A percentile compares a stretch with the other conserved stretches of the same genome.
Evolutionary conservation across 2,888 invertebrate genomes (phyloP).

Genomic region (Notodonta ziczac): DNA sequence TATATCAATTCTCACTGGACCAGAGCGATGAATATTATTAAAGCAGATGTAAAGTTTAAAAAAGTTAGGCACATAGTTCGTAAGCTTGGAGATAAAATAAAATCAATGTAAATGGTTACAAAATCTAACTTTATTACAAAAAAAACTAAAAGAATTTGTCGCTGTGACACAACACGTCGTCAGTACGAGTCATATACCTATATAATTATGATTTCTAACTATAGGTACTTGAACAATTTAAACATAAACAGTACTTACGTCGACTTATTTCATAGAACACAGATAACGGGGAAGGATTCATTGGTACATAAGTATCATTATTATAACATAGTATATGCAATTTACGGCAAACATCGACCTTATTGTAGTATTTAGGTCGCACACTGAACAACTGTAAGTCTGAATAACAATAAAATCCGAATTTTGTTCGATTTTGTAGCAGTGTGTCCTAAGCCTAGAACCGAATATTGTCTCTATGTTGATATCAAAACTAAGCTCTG

Average conservation of each 20-base stretch:
- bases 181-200: background rate
- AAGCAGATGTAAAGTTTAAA: too few species aligned
- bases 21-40: too few species aligned
- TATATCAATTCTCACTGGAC: too few species aligned
- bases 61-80: background rate
- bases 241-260: background rate
- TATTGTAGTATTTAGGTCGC: too few species aligned
- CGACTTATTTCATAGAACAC: background rate
- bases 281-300: background rate
- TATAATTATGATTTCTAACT: background rate
- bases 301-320: background rate
- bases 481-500: too few species aligned
- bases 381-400: too few species aligned
- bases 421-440: too few species aligned
- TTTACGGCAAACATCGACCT: too few species aligned
- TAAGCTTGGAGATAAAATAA: conserved; percentile 15
- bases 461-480: too few species aligned
- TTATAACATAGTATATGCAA: too few species aligned
- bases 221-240: background rate
- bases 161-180: background rate
- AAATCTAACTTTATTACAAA: conserved; percentile 54
- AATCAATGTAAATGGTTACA: conserved; percentile 36
- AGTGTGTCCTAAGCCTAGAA: too few species aligned
- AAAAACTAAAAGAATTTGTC: conserved; percentile 25
- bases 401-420: too few species aligned